A percentile compares a stretch with the other conserved stretches of the same genome.
Evolutionary conservation across 1,140 invertebrate genomes (phyloP).

Genomic region (Archivesica marissinica): DNA sequence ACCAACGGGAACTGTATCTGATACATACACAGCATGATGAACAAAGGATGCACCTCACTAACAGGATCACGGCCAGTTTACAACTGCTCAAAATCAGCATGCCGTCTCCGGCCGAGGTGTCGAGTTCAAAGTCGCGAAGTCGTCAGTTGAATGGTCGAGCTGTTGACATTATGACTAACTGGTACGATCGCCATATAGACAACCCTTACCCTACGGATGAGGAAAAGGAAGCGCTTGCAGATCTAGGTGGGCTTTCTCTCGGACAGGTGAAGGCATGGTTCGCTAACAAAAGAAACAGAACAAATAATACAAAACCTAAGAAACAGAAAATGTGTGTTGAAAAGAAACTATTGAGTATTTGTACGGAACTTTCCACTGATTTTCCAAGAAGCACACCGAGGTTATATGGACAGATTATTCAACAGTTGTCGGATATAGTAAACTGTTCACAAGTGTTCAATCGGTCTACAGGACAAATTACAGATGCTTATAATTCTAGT

Average conservation of each 20-base stretch:
- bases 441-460: slow-evolving; percentile 68
- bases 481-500: slow-evolving; percentile 33
- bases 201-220: slow-evolving; percentile 80
- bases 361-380: slow-evolving; percentile 65
- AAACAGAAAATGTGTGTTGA: slow-evolving; percentile 75
- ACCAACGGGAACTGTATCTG: slow-evolving; percentile 61
- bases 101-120: slow-evolving; percentile 19
- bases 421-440: slow-evolving; percentile 73
- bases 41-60: slow-evolving; percentile 72
- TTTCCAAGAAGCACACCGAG: slow-evolving; percentile 44
- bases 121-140: slow-evolving; percentile 59
- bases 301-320: slow-evolving; percentile 79
- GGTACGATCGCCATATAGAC: slow-evolving; percentile 77
- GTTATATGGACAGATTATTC: slow-evolving; percentile 74
- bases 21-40: slow-evolving; percentile 69
- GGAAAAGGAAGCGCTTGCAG: slow-evolving; percentile 76
- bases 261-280: slow-evolving; percentile 82
- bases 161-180: slow-evolving; percentile 75
- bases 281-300: slow-evolving; percentile 81
- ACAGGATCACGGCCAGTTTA: slow-evolving; percentile 70
- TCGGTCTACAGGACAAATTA: not conserved
- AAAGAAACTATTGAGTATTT: slow-evolving; percentile 72
- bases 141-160: slow-evolving; percentile 74
- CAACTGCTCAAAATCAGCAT: slow-evolving; percentile 69
- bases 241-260: slow-evolving; percentile 73